Percentiles rank a stretch among this genome's conserved stretches.
Conservation (phyloP, 2,797 vertebrate species). For the Mareca strepera region DNA sequence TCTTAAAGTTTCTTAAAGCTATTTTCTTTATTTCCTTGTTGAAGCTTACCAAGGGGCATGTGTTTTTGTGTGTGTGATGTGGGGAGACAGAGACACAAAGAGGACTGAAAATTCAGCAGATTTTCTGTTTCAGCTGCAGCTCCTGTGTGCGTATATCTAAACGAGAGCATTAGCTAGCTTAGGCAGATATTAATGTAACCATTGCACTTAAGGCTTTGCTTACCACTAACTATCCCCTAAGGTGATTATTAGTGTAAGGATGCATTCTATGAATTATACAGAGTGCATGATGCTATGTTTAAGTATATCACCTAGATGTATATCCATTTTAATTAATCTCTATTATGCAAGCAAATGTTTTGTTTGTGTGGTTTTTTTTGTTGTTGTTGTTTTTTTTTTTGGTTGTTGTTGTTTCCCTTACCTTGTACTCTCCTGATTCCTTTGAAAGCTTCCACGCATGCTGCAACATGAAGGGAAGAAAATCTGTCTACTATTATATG, state of each 20-base stretch:
- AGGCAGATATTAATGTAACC: background rate
- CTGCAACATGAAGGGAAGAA: constrained; percentile 22
- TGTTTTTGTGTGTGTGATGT: background rate
- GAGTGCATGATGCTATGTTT: background rate
- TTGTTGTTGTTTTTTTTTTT: background rate
- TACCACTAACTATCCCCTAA: background rate
- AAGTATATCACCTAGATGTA: background rate
- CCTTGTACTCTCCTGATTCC: background rate
- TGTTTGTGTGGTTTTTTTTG: background rate
- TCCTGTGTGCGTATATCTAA: constrained; percentile 26
- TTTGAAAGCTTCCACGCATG: background rate
- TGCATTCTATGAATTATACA: constrained; percentile 13
- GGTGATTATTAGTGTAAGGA: constrained; percentile 21
- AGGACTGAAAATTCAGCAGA: background rate
- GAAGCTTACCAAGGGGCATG: background rate
- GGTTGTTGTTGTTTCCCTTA: background rate
- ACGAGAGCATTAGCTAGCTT: background rate
- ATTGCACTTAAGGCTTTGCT: background rate
- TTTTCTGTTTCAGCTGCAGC: constrained; percentile 3
- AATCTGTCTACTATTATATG: constrained; percentile 51
- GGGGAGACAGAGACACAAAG: background rate
- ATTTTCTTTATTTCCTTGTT: constrained; percentile 18
- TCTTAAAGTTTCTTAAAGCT: background rate
- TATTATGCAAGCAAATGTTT: background rate
- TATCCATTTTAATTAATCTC: background rate